These are phyloP conservation scores for Aphodius granarius DNA, from an alignment of 2,888 invertebrate genomes.

Conservation along the genomic window DNA sequence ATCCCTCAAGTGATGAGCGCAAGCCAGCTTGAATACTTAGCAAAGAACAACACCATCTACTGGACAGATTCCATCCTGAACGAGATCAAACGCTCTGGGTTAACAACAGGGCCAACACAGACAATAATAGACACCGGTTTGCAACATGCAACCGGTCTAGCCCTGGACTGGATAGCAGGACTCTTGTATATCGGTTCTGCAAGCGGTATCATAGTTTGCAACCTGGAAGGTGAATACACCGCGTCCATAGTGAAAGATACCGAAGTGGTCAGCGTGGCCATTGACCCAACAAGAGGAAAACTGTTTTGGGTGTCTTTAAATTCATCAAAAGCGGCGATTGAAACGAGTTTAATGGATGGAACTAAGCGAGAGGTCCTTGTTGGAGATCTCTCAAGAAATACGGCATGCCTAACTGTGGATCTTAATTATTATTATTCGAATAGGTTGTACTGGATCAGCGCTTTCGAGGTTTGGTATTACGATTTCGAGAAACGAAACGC, in stretches of 20 bases:
- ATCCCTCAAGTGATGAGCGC: slow-evolving; percentile 71
- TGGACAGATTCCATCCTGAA: slow-evolving; percentile 78
- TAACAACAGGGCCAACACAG: slow-evolving; percentile 70
- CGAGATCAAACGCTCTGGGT: slow-evolving; percentile 71
- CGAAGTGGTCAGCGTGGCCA: slow-evolving; percentile 67
- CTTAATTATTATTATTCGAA: slow-evolving; percentile 30
- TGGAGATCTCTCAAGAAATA: slow-evolving; percentile 43
- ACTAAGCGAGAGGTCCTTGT: slow-evolving; percentile 50
- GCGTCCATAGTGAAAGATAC: slow-evolving; percentile 52
- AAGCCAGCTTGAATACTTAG: slow-evolving; percentile 69
- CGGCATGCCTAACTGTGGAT: slow-evolving; percentile 46
- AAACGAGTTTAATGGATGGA: slow-evolving; percentile 70
- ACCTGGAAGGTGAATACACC: slow-evolving; percentile 72
- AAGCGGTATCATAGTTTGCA: slow-evolving; percentile 68
- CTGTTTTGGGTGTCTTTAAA: slow-evolving; percentile 57
- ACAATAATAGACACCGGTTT: slow-evolving; percentile 74
- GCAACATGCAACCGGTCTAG: slow-evolving; percentile 69
- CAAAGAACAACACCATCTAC: slow-evolving; percentile 67
- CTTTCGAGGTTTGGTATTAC: slow-evolving; percentile 59
- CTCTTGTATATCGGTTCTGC: slow-evolving; percentile 72
- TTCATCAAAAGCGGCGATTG: slow-evolving; percentile 51
- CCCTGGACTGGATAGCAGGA: slow-evolving; percentile 80
- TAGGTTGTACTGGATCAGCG: slow-evolving; percentile 74
- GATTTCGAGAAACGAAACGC: slow-evolving; percentile 42
- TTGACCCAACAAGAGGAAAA: slow-evolving; percentile 66